Conservation (phyloP, 2,113 vertebrate genomes). For the Oncorhynchus masou region DNA sequence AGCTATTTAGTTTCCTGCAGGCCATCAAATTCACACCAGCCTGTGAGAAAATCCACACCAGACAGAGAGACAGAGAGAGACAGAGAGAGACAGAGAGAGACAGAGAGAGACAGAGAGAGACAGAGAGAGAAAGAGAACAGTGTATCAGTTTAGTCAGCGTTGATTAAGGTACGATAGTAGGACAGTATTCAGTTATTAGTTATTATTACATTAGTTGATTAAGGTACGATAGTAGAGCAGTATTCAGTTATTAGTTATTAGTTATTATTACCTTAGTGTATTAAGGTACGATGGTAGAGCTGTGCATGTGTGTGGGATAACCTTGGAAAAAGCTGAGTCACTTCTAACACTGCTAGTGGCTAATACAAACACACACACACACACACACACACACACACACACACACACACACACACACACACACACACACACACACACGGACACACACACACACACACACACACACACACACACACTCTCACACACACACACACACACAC, state of each 20-base stretch:
- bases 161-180: constrained; percentile 71
- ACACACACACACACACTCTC: too few relatives aligned
- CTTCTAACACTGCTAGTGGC: neutral
- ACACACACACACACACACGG: too few relatives aligned
- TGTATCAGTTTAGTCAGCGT: constrained; percentile 71
- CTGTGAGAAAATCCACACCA: constrained; percentile 34
- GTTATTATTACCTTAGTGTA: constrained; percentile 54
- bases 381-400: neutral
- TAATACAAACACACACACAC: constrained; percentile 10
- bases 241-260: constrained; percentile 45
- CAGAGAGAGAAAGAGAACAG: constrained; percentile 46
- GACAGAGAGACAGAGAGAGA: constrained; percentile 7
- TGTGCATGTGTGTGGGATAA: constrained; percentile 6
- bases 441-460: too few relatives aligned
- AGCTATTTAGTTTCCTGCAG: constrained; percentile 57
- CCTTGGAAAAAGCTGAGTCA: neutral
- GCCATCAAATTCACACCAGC: constrained; percentile 49
- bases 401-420: too few relatives aligned
- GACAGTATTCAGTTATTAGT: neutral
- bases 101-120: constrained; percentile 32
- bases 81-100: constrained; percentile 26
- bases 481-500: too few relatives aligned
- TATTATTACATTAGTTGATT: constrained; percentile 63
- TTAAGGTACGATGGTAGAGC: constrained; percentile 65
- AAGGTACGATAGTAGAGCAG: constrained; percentile 52